Base-by-base conservation (phyloP, 2,888 invertebrate species). In the Zygothrica quintamaculata region DNA sequence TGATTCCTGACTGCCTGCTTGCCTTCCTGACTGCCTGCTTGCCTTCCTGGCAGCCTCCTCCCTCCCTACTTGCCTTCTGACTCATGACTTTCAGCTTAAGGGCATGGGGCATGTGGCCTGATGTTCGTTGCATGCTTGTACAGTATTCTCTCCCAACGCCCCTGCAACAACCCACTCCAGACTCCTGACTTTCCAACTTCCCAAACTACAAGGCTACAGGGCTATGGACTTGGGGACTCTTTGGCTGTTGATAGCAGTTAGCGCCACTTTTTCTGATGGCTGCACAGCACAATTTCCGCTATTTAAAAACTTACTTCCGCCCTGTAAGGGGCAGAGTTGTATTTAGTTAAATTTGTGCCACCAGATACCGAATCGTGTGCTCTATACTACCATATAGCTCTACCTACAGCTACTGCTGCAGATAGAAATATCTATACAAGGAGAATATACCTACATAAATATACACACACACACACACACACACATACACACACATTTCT, bases 241-340 rank as follows among this genome's bases (percentile, higher is more conserved):
- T n/a, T 57, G 57, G 37, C 58, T 74, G 58, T 55, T 64, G 74
- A 58, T 50, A 64, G 60, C 62, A 75, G 68, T 65, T 60, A 68
- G 73, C 62, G 62, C 64, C 60, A 65, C 77, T 76, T 79, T 85
- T 85, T 79, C 80, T 85, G 86, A 70, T 85, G 84, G 70, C 74
- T 82, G 84, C 80, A 84, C 79, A 80, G 79, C 85, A 76, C 86
- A 80, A 80, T 80, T 80, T 80, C 79, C 79, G 80, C 80, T 80
- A 80, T 86, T 80, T 86, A 84, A 80, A 80, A 80, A 80, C 80
- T 84, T 67, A 82, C 79, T 80, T 85, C 77, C 73, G 80, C 60
- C 40, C 44, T 43, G 40, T 39, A 58, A 56, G 56, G 22, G 42
- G 39, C 51, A 53, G 56, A 39, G 37, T 44, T 37, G 67, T 39